phyloP scores from a whole-genome alignment of 2,113 vertebrate genomes.

The Phylloscopus trochiloides region DNA sequence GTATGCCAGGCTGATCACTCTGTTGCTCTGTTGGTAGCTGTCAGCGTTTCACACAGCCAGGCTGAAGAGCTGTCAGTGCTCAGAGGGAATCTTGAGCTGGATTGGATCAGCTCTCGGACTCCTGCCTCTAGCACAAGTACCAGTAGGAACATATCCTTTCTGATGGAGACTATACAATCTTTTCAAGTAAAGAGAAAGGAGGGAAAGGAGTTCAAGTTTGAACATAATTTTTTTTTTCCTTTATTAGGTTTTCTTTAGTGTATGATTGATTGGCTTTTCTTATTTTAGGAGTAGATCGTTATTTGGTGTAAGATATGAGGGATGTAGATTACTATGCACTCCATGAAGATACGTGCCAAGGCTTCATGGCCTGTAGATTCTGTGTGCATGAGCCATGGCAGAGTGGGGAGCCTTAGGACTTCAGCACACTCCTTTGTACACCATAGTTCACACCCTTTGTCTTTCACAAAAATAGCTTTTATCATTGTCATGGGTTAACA shows the following conservation, averaged over 20 bases:
- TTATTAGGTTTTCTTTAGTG: neutral
- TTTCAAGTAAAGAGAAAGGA: neutral
- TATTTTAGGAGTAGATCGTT: neutral
- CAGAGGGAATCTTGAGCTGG: neutral
- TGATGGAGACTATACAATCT: neutral
- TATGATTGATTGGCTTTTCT: neutral
- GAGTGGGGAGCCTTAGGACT: neutral
- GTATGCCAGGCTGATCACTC: neutral
- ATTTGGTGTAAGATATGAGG: neutral
- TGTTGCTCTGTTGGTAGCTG: neutral
- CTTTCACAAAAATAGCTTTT: neutral
- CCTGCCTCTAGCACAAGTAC: neutral
- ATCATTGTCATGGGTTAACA: neutral
- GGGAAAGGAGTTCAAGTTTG: neutral
- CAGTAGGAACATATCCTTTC: neutral
- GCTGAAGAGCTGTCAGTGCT: neutral
- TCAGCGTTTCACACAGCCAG: neutral
- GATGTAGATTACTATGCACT: neutral
- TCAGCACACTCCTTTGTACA: neutral
- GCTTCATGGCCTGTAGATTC: neutral
- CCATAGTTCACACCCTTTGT: neutral
- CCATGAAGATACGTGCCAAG: accelerated
- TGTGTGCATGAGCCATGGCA: accelerated
- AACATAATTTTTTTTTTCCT: neutral
- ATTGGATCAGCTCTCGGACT: neutral